A percentile compares a stretch with the other conserved stretches of the same genome.
Evolutionary conservation across 1,140 invertebrate species (phyloP).

Genomic region (Zaprionus tsacasi): DNA sequence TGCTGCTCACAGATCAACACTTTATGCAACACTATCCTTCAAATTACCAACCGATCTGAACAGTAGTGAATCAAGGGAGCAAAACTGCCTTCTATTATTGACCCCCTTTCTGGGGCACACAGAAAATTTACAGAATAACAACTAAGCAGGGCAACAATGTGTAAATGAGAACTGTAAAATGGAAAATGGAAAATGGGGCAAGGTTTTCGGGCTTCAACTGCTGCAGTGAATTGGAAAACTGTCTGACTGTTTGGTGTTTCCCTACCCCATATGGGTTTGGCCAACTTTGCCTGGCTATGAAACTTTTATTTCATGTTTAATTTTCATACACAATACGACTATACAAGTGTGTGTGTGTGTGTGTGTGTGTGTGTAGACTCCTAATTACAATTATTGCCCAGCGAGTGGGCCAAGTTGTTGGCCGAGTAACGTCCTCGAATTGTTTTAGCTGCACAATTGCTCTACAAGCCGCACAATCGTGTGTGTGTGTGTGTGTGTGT

Average conservation of each 20-base stretch:
- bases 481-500: neutral
- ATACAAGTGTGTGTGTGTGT: neutral
- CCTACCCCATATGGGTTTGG: conserved; percentile 6
- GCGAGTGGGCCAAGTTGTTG: neutral
- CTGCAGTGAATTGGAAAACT: conserved; percentile 60
- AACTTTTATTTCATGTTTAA: conserved; percentile 61
- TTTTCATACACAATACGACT: neutral
- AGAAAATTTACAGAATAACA: conserved; percentile 57
- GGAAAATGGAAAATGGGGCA: neutral
- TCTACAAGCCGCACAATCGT: neutral
- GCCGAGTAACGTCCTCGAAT: neutral
- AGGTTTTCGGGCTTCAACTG: neutral
- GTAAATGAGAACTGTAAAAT: neutral
- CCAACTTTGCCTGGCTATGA: conserved; percentile 23
- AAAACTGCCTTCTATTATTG: too few relatives aligned
- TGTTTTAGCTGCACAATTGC: neutral
- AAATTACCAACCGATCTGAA: too few relatives aligned
- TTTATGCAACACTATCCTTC: too few relatives aligned
- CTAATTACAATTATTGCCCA: neutral
- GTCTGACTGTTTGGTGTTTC: conserved; percentile 37
- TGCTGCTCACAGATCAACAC: neutral
- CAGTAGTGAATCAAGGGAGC: too few relatives aligned
- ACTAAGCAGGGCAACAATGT: conserved; percentile 55
- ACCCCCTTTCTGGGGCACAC: neutral
- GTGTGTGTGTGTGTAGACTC: conserved; percentile 1